Base-by-base conservation (phyloP, 2,113 vertebrate species). In the Salvelinus alpinus region DNA sequence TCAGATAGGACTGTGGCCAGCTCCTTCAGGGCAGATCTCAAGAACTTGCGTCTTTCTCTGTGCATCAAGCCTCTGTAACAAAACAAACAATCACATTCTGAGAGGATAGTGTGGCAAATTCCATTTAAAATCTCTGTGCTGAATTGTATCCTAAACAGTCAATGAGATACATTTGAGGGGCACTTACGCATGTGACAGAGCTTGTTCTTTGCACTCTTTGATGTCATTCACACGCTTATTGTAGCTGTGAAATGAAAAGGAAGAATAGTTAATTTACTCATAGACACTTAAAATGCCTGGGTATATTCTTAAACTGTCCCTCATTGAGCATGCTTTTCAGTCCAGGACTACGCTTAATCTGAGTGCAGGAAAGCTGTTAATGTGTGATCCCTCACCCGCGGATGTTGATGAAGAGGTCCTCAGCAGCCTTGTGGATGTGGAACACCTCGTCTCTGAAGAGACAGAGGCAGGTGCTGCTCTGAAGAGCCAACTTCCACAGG, bases 221-320 rank as follows among this genome's bases (percentile, higher is more conserved):
- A 99, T 98, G 92, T 99, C 98, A 72, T 98, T 99, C 82, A 99
- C 97, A 51, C 98, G 96, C 72, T 99, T 99, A 93, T 99, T 99
- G 91, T 99, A 99, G n/a, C 97, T 99, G 71, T 38, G 88, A 57
- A 78, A 90, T 44, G 27, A 62, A 22, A n/a, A 16, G n/a, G 18
- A 9, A 62, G 59, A 62, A 22, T n/a, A 22, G 59, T 62, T 62
- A 0, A 62, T 22, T 16, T 22, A 62, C 51, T 54, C 14, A 51
- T 16, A 16, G 14, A 13, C 4, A 54, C 51, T 5, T 14, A 18
- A 14, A 18, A 18, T 18, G 5, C 16, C 3, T 54, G 51, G 51
- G 51, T 4, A 16, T 54, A 4, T 54, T 54, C 13, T 13, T 18
- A 54, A 5, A 51, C 48, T 54, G 51, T 54, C 16, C 16, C 51